Conservation (phyloP, 2,797 vertebrate genomes). For the Coregonus sp. region DNA sequence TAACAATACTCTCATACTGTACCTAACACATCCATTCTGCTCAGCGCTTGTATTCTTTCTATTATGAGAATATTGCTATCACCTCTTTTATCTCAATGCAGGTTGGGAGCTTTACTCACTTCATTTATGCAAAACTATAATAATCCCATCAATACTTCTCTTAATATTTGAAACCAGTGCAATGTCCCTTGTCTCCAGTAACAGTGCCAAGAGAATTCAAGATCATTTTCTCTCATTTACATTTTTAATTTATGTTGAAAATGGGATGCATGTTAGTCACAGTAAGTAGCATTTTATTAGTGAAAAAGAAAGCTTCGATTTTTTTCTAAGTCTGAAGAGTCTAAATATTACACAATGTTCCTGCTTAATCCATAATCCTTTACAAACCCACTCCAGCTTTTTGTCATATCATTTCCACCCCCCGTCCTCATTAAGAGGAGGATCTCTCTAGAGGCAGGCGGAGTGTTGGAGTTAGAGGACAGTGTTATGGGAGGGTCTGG, state of each 20-base stretch:
- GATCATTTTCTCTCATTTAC: no score
- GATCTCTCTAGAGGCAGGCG: background rate
- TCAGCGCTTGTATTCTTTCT: background rate
- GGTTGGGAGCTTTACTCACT: background rate
- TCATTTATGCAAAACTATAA: background rate
- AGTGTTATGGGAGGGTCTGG: conserved; percentile 29
- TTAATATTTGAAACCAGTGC: no score
- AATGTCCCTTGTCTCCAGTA: no score
- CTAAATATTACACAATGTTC: background rate
- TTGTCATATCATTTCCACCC: background rate
- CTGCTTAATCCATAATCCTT: no score
- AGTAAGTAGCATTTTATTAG: no score
- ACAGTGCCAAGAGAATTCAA: no score
- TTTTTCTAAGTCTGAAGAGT: no score
- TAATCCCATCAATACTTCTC: background rate
- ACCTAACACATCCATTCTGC: background rate
- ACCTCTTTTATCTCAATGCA: background rate
- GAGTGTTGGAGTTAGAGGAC: background rate
- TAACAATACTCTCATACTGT: background rate
- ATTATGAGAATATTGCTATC: background rate
- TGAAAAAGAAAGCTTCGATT: no score
- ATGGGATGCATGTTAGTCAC: no score
- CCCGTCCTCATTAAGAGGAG: conserved; percentile 1
- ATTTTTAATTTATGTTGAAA: no score
- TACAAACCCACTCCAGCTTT: background rate